phyloP scores from a whole-genome alignment of 2,797 vertebrate species.

The Geotrypetes seraphini region DNA sequence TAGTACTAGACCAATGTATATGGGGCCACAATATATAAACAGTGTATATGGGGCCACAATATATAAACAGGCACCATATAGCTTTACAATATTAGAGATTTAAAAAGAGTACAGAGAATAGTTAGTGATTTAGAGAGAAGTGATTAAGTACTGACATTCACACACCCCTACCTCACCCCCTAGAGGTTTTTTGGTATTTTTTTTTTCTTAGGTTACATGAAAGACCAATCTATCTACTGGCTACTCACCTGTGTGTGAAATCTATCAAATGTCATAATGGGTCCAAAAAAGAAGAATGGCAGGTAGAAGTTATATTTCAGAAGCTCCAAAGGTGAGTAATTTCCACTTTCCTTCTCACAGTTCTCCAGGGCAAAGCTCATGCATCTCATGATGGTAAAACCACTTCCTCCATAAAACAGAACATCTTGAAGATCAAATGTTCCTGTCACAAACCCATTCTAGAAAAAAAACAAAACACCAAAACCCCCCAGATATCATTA shows the following conservation, averaged over 20 bases:
- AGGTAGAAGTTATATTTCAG: constrained; percentile 99
- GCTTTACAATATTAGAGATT: too few relatives aligned
- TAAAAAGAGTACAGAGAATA: too few relatives aligned
- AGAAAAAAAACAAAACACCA: constrained; percentile 10
- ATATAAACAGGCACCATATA: too few relatives aligned
- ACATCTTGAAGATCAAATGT: constrained; percentile 82
- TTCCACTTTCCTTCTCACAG: constrained; percentile 69
- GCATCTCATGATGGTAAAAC: constrained; percentile 87
- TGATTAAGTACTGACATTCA: too few relatives aligned
- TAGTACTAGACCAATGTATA: too few relatives aligned
- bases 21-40: too few relatives aligned
- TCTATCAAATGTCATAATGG: constrained; percentile 90
- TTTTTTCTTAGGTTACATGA: too few relatives aligned
- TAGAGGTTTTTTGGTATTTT: too few relatives aligned
- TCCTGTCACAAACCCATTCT: constrained; percentile 73
- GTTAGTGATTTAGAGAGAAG: too few relatives aligned
- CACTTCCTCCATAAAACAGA: constrained; percentile 83
- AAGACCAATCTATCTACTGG: too few relatives aligned
- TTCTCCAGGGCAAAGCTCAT: constrained; percentile 92
- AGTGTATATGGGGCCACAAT: too few relatives aligned
- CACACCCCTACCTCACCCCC: too few relatives aligned
- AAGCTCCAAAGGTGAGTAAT: constrained; percentile 82
- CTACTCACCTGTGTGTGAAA: constrained; percentile 78
- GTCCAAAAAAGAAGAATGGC: constrained; percentile 95
- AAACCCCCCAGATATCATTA: background rate